phyloP scores from a whole-genome alignment of 2,888 invertebrate genomes.

The Emmelina monodactyla region DNA sequence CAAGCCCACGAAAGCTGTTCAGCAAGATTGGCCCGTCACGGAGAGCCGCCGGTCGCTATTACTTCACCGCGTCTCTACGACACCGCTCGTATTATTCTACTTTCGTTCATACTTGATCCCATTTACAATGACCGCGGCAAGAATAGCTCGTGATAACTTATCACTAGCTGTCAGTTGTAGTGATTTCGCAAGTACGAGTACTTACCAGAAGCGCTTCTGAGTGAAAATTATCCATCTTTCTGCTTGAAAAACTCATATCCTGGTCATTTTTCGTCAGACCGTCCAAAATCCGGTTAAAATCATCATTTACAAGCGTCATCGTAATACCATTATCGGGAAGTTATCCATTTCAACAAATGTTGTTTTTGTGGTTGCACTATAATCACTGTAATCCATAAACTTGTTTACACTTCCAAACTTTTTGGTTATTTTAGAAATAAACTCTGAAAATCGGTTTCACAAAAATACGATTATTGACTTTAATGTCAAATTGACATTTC shows the following conservation, averaged over 20 bases:
- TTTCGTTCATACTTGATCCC: background rate
- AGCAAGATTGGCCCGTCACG: slow-evolving; percentile 40
- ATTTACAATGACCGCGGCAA: slow-evolving; percentile 14
- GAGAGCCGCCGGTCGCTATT: slow-evolving; percentile 31
- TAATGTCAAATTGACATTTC: slow-evolving; percentile 54
- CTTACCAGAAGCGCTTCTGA: slow-evolving; percentile 46
- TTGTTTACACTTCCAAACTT: too few relatives aligned
- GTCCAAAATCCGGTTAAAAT: slow-evolving; percentile 50
- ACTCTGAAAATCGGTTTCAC: too few relatives aligned
- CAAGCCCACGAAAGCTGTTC: slow-evolving; percentile 54
- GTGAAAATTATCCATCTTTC: slow-evolving; percentile 47
- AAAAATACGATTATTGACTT: too few relatives aligned
- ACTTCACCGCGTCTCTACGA: slow-evolving; percentile 40
- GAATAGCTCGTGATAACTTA: slow-evolving; percentile 28
- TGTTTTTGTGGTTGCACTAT: too few relatives aligned
- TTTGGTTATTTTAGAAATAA: too few relatives aligned
- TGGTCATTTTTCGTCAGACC: slow-evolving; percentile 44
- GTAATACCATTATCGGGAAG: too few relatives aligned
- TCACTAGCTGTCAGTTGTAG: slow-evolving; percentile 25
- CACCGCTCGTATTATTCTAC: slow-evolving; percentile 23
- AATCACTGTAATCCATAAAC: too few relatives aligned
- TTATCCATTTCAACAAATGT: too few relatives aligned
- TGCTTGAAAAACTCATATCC: slow-evolving; percentile 28
- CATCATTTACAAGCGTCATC: slow-evolving; percentile 46
- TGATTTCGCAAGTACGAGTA: slow-evolving; percentile 22